phyloP scores from a whole-genome alignment of 1,140 invertebrate genomes.

The Episyrphus balteatus region DNA sequence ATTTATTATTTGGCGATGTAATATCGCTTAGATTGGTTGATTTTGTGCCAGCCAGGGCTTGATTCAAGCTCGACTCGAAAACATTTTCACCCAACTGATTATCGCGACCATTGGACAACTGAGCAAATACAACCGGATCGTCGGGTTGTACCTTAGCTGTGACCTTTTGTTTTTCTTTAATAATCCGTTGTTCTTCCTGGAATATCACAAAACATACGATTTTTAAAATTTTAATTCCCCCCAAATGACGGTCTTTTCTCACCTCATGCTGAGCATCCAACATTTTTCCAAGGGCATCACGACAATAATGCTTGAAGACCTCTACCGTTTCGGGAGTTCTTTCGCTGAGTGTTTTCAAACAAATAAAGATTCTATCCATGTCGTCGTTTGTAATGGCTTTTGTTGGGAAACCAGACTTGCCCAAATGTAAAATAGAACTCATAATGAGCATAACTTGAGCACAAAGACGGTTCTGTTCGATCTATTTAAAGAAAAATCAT shows the following conservation, averaged over 20 bases:
- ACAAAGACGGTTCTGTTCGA: slow-evolving; percentile 54
- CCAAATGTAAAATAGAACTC: slow-evolving; percentile 75
- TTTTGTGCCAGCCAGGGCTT: slow-evolving; percentile 66
- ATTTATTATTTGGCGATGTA: slow-evolving; percentile 46
- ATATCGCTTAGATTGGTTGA: slow-evolving; percentile 39
- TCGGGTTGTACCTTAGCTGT: slow-evolving; percentile 68
- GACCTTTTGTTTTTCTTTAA: slow-evolving; percentile 56
- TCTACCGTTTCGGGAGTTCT: slow-evolving; percentile 54
- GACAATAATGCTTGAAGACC: slow-evolving; percentile 70
- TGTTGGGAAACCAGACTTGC: slow-evolving; percentile 56
- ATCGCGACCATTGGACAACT: slow-evolving; percentile 62
- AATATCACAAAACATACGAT: neutral
- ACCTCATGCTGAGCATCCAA: slow-evolving; percentile 64
- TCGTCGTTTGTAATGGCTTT: slow-evolving; percentile 93
- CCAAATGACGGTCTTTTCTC: slow-evolving; percentile 34
- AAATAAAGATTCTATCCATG: slow-evolving; percentile 78
- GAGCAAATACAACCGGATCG: slow-evolving; percentile 76
- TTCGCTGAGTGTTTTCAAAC: slow-evolving; percentile 68
- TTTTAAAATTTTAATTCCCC: slow-evolving; percentile 36
- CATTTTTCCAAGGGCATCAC: slow-evolving; percentile 75
- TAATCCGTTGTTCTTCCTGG: slow-evolving; percentile 23
- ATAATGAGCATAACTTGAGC: slow-evolving; percentile 83
- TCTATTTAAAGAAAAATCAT: slow-evolving; percentile 1
- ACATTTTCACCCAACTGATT: slow-evolving; percentile 76
- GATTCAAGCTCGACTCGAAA: slow-evolving; percentile 89